Conservation (phyloP, 2,797 vertebrate genomes). For the Myotis findleyi region DNA sequence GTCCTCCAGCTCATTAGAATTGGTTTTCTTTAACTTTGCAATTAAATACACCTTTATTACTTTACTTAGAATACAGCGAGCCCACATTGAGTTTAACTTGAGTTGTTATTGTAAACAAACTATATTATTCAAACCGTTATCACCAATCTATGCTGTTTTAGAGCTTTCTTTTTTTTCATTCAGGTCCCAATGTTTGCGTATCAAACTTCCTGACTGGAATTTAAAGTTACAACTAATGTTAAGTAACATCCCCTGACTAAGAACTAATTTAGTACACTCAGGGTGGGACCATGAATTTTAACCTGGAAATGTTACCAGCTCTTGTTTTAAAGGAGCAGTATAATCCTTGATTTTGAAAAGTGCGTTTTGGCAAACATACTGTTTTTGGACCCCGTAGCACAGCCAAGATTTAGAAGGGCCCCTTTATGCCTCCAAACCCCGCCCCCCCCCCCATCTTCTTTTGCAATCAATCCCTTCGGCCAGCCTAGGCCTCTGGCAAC, state of each 20-base stretch:
- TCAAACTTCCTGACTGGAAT: not conserved
- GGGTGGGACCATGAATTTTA: not conserved
- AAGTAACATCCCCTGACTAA: not conserved
- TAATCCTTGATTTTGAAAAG: not conserved
- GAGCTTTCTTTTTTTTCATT: not conserved
- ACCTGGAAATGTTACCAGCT: not conserved
- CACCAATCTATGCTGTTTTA: not conserved
- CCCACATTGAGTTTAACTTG: not conserved
- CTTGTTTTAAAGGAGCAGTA: not conserved
- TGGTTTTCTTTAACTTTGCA: not conserved
- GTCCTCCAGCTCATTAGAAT: not conserved
- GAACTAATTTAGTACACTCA: not conserved
- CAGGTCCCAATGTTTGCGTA: not conserved
- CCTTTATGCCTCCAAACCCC: not conserved
- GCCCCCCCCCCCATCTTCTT: not conserved
- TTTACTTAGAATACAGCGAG: not conserved
- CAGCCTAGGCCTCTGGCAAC: not conserved
- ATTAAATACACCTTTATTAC: not conserved
- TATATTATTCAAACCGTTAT: not conserved
- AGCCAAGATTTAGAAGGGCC: not conserved
- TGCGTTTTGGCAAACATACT: not conserved
- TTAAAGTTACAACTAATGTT: not conserved
- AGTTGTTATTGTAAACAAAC: not conserved
- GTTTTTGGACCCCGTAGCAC: not conserved
- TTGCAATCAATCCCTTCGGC: not conserved